Base-by-base conservation (phyloP, 1,140 invertebrate genomes). In the Hydropsyche tenuis region DNA sequence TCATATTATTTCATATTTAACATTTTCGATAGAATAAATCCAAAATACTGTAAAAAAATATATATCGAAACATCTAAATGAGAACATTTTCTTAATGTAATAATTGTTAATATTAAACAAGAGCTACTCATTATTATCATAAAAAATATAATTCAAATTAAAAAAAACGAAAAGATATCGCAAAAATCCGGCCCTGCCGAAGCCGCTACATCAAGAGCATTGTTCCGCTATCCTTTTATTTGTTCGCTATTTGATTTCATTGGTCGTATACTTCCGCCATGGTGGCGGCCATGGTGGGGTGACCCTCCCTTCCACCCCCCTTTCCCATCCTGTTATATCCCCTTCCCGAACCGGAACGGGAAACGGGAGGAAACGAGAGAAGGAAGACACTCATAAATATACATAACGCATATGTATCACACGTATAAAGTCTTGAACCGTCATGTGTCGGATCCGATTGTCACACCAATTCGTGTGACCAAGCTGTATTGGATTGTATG, bases 211-310 rank as follows among this genome's bases (percentile, higher is more conserved):
- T 77, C 76, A 73, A 73, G 73, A 73, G 76, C 73, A 75, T 77
- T 75, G 76, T 77, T 77, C 76, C 76, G 73, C 73, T 75, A 75
- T 77, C 73, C 73, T 77, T 77, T 77, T 77, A 77, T 77, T 77
- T 75, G 76, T 70, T 64, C 76, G 76, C 76, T 77, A 77, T 77
- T 77, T 77, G 76, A 77, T 77, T 77, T 77, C 76, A 77, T 77
- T 77, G 76, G 76, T 75, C 71, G 73, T 75, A 73, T 69, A 70
- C 73, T 74, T 73, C 65, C 74, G 65, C 46, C 43, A 63, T 46
- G 27, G n/a, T 12, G 51, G 46, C 46, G 56, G 18, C 12, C 23
- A 27, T 37, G 56, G 69, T 56, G 69, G 63, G 45, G 18, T 12
- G 30, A 37, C 30, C 30, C 30, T 4, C 30, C 30, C 30, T 37